These are phyloP conservation scores for Phalera bucephala DNA, from an alignment of 2,888 invertebrate genomes.

Conservation along the genomic window DNA sequence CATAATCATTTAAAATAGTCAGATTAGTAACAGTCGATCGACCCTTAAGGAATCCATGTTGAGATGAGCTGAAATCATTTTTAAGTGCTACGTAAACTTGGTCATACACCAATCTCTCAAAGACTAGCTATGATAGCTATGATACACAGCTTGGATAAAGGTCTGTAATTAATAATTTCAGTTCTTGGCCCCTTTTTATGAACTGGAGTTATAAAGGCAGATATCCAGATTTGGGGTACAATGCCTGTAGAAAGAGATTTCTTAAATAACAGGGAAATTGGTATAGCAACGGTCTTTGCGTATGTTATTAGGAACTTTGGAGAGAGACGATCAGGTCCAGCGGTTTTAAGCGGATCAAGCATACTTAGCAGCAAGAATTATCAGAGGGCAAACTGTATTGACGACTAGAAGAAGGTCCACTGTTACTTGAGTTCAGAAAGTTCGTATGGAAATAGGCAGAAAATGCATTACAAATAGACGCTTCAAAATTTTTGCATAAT, in stretches of 20 bases:
- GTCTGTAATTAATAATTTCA: constrained; percentile 8
- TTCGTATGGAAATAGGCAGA: constrained; percentile 4
- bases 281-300: not conserved
- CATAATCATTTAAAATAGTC: not conserved
- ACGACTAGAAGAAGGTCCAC: too few species aligned
- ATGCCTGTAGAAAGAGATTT: not conserved
- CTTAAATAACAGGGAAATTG: constrained; percentile 2
- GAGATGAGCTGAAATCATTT: constrained; percentile 2
- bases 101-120: constrained; percentile 3
- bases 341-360: not conserved
- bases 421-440: too few species aligned
- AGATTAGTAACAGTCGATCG: constrained; percentile 2
- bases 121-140: constrained; percentile 4
- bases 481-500: too few species aligned
- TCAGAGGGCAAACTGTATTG: not conserved
- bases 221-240: constrained; percentile 5
- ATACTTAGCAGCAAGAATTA: not conserved
- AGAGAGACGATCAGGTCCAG: constrained; percentile 1
- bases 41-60: constrained; percentile 4
- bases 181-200: constrained; percentile 6
- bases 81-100: not conserved
- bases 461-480: constrained; percentile 4
- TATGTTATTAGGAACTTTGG: constrained; percentile 1
- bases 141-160: constrained; percentile 10
- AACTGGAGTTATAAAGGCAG: constrained; percentile 5